Evolutionary conservation across 2,888 invertebrate genomes (phyloP).

Genomic region (Stenoptilia bipunctidactyla): DNA sequence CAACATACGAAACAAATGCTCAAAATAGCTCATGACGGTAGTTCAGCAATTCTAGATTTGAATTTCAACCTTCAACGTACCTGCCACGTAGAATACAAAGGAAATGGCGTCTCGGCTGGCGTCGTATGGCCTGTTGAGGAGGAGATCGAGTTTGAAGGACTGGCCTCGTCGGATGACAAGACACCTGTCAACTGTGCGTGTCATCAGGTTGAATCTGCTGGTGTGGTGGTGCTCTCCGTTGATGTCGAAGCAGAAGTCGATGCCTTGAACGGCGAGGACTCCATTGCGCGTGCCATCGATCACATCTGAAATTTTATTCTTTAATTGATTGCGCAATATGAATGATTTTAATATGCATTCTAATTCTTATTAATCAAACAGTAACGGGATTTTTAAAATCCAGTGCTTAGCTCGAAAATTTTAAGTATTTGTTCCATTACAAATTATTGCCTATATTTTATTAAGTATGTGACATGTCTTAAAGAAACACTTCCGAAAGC

Average conservation of each 20-base stretch:
- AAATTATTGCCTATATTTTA: too few species aligned
- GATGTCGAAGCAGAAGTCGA: slow-evolving; percentile 79
- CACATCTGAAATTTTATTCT: slow-evolving; percentile 57
- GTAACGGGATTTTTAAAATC: too few species aligned
- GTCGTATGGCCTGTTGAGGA: slow-evolving; percentile 81
- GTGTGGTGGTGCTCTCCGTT: slow-evolving; percentile 87
- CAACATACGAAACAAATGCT: slow-evolving; percentile 6
- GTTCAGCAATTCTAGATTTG: slow-evolving; percentile 5
- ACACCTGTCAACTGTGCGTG: slow-evolving; percentile 66
- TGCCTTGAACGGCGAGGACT: slow-evolving; percentile 77
- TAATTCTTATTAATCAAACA: too few species aligned
- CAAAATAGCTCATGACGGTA: slow-evolving; percentile 16
- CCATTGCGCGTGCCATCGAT: slow-evolving; percentile 59
- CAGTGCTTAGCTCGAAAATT: too few species aligned
- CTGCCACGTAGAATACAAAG: slow-evolving; percentile 85
- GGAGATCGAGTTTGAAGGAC: slow-evolving; percentile 79
- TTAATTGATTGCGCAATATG: too few species aligned
- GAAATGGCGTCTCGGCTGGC: slow-evolving; percentile 82
- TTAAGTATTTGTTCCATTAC: too few species aligned
- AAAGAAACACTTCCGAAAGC: too few species aligned
- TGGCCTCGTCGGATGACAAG: slow-evolving; percentile 88
- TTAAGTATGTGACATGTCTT: too few species aligned
- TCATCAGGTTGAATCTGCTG: slow-evolving; percentile 81
- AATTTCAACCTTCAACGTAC: slow-evolving; percentile 40
- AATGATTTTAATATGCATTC: too few species aligned